These are phyloP conservation scores for Cheiracanthium punctorium DNA, from an alignment of 2,888 invertebrate species.

Conservation along the genomic window DNA sequence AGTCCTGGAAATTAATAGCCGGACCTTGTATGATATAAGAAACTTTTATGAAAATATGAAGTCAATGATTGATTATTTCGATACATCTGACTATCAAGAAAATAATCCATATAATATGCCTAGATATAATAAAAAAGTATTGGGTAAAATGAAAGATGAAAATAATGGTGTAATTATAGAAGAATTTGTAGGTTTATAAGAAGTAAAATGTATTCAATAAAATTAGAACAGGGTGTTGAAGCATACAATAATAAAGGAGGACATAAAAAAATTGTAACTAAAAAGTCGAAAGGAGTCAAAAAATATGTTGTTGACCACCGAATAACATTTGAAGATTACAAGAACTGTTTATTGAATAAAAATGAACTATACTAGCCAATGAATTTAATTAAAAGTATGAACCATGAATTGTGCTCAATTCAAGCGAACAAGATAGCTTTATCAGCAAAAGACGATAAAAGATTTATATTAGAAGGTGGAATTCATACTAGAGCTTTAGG, in stretches of 20 bases:
- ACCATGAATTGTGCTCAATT: neutral
- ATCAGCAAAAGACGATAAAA: slow-evolving; percentile 6
- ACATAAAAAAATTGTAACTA: neutral
- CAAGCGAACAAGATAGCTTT: neutral
- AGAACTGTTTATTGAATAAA: slow-evolving; percentile 17
- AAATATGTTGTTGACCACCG: neutral
- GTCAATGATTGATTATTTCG: slow-evolving; percentile 1
- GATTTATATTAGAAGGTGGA: slow-evolving; percentile 13
- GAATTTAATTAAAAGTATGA: slow-evolving; percentile 1
- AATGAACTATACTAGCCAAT: neutral
- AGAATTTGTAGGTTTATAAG: slow-evolving; percentile 17
- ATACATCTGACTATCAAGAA: slow-evolving; percentile 18
- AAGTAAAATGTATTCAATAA: neutral
- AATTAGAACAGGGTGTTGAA: neutral
- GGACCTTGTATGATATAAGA: slow-evolving; percentile 72
- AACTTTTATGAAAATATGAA: slow-evolving; percentile 47
- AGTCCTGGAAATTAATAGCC: slow-evolving; percentile 74
- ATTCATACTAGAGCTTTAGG: slow-evolving; percentile 5
- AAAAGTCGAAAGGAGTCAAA: slow-evolving; percentile 9
- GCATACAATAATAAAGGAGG: neutral
- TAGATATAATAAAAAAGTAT: slow-evolving; percentile 20
- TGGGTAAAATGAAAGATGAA: slow-evolving; percentile 25
- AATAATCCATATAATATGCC: slow-evolving; percentile 4
- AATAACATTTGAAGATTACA: slow-evolving; percentile 20
- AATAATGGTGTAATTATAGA: slow-evolving; percentile 15